Conservation (phyloP, 1,140 invertebrate species). For the Dysdera silvatica region DNA sequence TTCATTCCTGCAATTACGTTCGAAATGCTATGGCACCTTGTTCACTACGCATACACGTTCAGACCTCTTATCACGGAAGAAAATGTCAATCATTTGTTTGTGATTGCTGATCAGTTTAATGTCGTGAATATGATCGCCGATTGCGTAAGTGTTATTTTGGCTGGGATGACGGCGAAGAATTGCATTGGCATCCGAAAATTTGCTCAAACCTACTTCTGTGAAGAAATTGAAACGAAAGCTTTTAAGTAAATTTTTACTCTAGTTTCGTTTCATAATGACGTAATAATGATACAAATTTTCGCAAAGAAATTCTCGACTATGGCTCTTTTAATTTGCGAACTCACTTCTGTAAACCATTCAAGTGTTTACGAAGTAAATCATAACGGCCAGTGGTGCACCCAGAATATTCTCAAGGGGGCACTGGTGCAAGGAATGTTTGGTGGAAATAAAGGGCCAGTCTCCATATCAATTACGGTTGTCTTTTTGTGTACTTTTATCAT, state of each 20-base stretch:
- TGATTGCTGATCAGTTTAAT: slow-evolving; percentile 56
- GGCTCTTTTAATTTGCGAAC: background rate
- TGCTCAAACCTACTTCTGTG: slow-evolving; percentile 63
- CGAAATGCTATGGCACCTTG: slow-evolving; percentile 61
- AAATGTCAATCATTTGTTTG: slow-evolving; percentile 66
- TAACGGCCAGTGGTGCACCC: background rate
- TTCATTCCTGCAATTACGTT: slow-evolving; percentile 65
- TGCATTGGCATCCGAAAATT: slow-evolving; percentile 74
- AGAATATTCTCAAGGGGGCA: no score
- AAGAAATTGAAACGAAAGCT: slow-evolving; percentile 57
- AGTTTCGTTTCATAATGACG: background rate
- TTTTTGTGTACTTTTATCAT: no score
- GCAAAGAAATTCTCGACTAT: background rate
- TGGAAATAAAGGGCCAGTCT: no score
- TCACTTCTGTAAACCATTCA: background rate
- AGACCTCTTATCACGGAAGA: slow-evolving; percentile 58
- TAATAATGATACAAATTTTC: background rate
- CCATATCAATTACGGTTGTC: no score
- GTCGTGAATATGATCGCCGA: slow-evolving; percentile 65
- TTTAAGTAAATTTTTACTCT: slow-evolving; percentile 43
- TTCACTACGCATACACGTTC: slow-evolving; percentile 74
- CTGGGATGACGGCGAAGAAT: slow-evolving; percentile 59
- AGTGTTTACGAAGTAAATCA: background rate
- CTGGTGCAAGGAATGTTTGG: no score
- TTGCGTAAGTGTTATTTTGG: slow-evolving; percentile 63